Conservation (phyloP, 2,888 invertebrate species). For the Drosophila seclusa region DNA sequence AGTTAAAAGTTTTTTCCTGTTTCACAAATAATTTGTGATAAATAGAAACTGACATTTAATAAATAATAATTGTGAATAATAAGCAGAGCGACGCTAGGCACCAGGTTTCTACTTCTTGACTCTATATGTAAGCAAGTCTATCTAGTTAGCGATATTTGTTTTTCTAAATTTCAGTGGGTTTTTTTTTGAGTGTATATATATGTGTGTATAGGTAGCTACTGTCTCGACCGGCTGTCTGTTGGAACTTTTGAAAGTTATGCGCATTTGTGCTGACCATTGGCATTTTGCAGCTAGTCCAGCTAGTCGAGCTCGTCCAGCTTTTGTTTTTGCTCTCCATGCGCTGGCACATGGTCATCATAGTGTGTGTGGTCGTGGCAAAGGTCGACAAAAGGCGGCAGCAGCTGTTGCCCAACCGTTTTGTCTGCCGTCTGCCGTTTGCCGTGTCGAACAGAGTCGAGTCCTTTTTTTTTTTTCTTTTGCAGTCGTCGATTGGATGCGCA, state of each 20-base stretch:
- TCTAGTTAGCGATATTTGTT: background rate
- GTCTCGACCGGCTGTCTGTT: conserved; percentile 58
- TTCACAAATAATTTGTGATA: too few species aligned
- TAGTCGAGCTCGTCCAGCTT: conserved; percentile 40
- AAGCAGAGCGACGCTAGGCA: too few species aligned
- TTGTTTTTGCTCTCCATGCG: conserved; percentile 63
- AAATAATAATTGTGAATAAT: too few species aligned
- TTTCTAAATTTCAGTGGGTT: background rate
- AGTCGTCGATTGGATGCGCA: conserved; percentile 63
- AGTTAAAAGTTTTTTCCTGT: background rate
- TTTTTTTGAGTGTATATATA: conserved; percentile 1
- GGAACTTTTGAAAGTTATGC: conserved; percentile 77
- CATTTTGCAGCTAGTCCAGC: conserved; percentile 61
- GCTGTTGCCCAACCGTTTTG: conserved; percentile 74
- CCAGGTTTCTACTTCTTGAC: too few species aligned
- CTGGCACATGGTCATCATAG: conserved; percentile 5
- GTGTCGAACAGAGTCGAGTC: conserved; percentile 5
- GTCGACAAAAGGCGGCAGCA: conserved; percentile 57
- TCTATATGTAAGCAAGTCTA: too few species aligned
- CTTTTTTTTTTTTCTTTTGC: conserved; percentile 12
- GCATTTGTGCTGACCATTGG: conserved; percentile 81
- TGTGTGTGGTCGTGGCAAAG: conserved; percentile 58
- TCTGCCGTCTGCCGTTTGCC: conserved; percentile 56
- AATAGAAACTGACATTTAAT: too few species aligned
- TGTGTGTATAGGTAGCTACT: conserved; percentile 47